phyloP scores from a whole-genome alignment of 2,888 invertebrate genomes.

The Diaperis boleti region DNA sequence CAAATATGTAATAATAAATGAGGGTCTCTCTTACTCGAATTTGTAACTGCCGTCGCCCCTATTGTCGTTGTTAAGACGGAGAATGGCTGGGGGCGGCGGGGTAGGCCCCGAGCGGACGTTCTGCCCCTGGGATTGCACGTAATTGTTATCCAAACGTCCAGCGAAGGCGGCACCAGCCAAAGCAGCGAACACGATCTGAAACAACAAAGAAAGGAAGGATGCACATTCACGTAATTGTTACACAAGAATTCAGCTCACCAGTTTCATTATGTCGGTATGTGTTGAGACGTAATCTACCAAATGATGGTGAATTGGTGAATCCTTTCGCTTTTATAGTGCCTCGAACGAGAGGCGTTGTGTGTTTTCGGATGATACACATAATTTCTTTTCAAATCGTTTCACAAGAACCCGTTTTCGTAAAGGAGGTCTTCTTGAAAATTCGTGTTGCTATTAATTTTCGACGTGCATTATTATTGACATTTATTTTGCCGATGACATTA shows the following conservation, averaged over 20 bases:
- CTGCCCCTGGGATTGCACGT: conserved; percentile 28
- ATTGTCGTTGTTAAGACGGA: conserved; percentile 70
- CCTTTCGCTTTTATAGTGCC: conserved; percentile 43
- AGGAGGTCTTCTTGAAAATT: conserved; percentile 33
- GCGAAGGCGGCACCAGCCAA: conserved; percentile 28
- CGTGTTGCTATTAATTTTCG: conserved; percentile 18
- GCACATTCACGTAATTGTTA: conserved; percentile 24
- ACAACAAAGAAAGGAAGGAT: conserved; percentile 25
- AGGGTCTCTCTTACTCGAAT: conserved; percentile 68
- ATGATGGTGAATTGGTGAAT: conserved; percentile 40
- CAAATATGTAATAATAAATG: too few relatives aligned
- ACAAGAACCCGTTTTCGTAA: conserved; percentile 36
- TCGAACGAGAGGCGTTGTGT: conserved; percentile 35
- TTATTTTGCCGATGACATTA: conserved; percentile 11
- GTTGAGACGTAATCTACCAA: conserved; percentile 29
- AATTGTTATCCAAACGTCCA: conserved; percentile 37
- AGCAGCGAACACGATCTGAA: conserved; percentile 31
- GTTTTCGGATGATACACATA: conserved; percentile 38
- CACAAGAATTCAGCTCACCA: conserved; percentile 29
- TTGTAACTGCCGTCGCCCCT: conserved; percentile 71
- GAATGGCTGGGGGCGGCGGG: conserved; percentile 69
- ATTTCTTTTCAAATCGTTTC: conserved; percentile 33
- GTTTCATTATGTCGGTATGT: conserved; percentile 37
- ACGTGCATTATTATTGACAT: conserved; percentile 36
- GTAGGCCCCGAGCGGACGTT: conserved; percentile 55